Evolutionary conservation across 1,140 invertebrate species (phyloP), one percentile per base, ranked within the genome.

Genomic region (Potamilus streckersoni): DNA sequence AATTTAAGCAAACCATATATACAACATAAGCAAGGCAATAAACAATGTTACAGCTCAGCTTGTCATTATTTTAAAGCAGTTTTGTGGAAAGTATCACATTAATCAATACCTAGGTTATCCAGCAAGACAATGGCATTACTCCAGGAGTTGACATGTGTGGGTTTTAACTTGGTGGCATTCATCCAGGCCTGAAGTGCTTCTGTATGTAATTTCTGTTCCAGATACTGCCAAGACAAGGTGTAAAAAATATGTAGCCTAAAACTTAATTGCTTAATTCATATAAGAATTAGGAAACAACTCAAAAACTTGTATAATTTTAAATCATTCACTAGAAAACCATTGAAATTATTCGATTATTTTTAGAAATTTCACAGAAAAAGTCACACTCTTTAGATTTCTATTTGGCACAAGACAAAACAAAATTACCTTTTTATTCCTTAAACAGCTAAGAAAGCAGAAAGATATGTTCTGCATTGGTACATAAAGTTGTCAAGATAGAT

Each of bases 91-190:
- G n/a, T 5, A 16, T 2, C 17, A 19, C 20, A 38, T 17, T 64
- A 11, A 61, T 83, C 90, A 70, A 89, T 91, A 92, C 94, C 93
- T 79, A 94, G 91, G 86, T 96, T 96, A 88, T 98, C 96, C 57
- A 97, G 88, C 79, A 98, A 91, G 15, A 97, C 93, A 20, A 98
- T 91, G 84, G 96, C 93, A 88, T 98, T 99, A 66, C 94, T 95
- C 97, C 97, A 98, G 19, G 97, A 95, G 78, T 94, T 93, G 14
- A 92, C 90, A 88, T 98, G 96, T 0, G 91, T 93, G 0, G 94
- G 93, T 87, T 95, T 94, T 69, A 95, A 91, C 63, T 90, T 87
- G 2, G 95, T 95, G 5, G 97, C 95, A 85, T 94, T 93, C 80
- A 92, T 92, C 95, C 96, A 98, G 71, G 94, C 92, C 69, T 88